These are phyloP conservation scores for Apamea anceps DNA, from an alignment of 2,888 invertebrate species.

Conservation along the genomic window DNA sequence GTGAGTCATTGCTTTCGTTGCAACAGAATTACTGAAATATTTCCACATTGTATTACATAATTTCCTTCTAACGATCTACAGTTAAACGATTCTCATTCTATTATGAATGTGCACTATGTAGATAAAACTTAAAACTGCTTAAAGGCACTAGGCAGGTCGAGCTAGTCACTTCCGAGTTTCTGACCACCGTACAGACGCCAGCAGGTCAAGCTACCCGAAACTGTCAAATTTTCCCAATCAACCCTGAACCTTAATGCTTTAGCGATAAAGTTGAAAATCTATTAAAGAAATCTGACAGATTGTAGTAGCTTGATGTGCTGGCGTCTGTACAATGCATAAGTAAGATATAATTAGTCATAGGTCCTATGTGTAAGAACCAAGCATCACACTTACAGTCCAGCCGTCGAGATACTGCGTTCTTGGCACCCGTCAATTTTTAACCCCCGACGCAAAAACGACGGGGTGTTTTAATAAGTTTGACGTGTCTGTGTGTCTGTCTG, in stretches of 20 bases:
- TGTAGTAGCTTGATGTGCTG: no score
- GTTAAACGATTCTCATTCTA: background rate
- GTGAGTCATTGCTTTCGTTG: background rate
- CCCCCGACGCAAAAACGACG: no score
- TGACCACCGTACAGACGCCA: no score
- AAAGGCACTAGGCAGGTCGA: background rate
- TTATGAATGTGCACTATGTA: background rate
- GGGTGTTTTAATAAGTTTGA: no score
- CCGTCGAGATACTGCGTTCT: no score
- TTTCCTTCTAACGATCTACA: background rate
- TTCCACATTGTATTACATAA: background rate
- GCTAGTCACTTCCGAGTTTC: background rate
- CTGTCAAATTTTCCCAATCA: no score
- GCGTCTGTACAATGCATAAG: background rate
- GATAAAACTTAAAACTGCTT: background rate
- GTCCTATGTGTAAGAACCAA: background rate
- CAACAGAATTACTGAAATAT: slow-evolving; percentile 1
- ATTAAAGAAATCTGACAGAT: no score
- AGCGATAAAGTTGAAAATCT: no score
- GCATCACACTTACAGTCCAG: background rate
- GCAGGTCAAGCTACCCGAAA: no score
- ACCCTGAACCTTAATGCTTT: no score
- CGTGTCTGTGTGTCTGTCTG: no score
- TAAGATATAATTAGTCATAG: background rate
- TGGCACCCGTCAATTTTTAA: no score